Evolutionary conservation across 1,140 invertebrate genomes (phyloP).

Genomic region (Drosophila elegans): DNA sequence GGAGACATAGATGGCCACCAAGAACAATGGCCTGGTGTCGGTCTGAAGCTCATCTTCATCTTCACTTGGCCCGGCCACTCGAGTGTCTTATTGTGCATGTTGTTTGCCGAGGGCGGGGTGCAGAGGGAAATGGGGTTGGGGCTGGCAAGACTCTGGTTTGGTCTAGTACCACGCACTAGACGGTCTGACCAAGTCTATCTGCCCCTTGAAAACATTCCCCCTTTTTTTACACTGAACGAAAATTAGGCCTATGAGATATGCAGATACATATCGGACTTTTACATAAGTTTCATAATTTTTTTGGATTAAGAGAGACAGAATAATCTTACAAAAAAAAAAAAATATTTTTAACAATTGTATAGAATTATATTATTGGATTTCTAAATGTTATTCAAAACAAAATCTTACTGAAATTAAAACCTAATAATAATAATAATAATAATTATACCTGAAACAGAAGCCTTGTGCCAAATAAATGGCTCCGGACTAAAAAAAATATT

Average conservation of each 20-base stretch:
- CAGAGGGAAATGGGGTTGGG: neutral
- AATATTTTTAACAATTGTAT: too few species aligned
- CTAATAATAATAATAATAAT: too few species aligned
- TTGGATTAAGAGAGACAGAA: too few species aligned
- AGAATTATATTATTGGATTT: too few species aligned
- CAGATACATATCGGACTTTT: too few species aligned
- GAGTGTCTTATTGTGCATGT: conserved; percentile 71
- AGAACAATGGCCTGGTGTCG: conserved; percentile 67
- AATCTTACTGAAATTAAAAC: too few species aligned
- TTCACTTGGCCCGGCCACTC: conserved; percentile 51
- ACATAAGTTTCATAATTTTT: too few species aligned
- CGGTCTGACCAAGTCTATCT: conserved; percentile 55
- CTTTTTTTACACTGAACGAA: conserved; percentile 12
- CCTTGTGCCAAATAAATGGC: too few species aligned
- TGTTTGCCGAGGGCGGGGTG: conserved; percentile 6
- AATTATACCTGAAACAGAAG: too few species aligned
- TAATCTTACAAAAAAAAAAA: too few species aligned
- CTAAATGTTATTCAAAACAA: too few species aligned
- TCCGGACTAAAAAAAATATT: neutral
- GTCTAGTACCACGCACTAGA: conserved; percentile 68
- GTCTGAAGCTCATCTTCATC: conserved; percentile 57
- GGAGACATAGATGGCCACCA: conserved; percentile 30
- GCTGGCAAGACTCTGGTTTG: conserved; percentile 16
- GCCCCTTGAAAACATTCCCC: conserved; percentile 9
- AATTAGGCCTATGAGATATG: too few species aligned